phyloP scores from a whole-genome alignment of 1,140 invertebrate species.

The Homarus americanus region DNA sequence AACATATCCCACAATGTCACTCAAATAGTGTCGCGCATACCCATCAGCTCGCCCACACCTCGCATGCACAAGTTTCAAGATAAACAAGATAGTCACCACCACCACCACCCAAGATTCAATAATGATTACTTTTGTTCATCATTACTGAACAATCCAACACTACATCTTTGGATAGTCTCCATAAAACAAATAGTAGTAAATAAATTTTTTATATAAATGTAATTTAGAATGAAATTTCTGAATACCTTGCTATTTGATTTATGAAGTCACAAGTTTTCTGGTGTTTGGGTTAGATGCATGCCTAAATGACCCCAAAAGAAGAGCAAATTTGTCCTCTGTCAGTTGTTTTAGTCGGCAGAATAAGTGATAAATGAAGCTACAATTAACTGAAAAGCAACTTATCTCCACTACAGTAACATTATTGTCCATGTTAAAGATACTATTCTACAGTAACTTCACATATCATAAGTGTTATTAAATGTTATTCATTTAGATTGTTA shows the following conservation, averaged over 20 bases:
- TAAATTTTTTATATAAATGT: background rate
- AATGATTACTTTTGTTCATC: background rate
- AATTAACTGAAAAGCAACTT: background rate
- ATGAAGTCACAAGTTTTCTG: background rate
- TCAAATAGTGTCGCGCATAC: conserved; percentile 37
- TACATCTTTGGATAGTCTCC: background rate
- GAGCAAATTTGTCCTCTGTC: conserved; percentile 40
- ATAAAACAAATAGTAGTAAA: background rate
- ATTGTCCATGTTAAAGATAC: background rate
- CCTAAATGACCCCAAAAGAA: conserved; percentile 9
- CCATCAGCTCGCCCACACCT: background rate
- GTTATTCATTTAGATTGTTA: conserved; percentile 10
- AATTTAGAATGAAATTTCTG: no score
- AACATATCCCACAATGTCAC: background rate
- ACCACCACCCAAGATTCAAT: conserved; percentile 21
- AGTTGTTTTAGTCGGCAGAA: conserved; percentile 44
- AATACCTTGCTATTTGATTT: background rate
- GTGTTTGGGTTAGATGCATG: conserved; percentile 2
- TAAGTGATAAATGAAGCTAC: conserved; percentile 24
- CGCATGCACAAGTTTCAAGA: conserved; percentile 23
- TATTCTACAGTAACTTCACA: background rate
- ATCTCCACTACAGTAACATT: background rate
- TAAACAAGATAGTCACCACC: background rate
- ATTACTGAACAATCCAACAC: background rate
- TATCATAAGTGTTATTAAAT: background rate